Conservation (phyloP, 2,797 vertebrate genomes). For the Cercopithecus petaurista region DNA sequence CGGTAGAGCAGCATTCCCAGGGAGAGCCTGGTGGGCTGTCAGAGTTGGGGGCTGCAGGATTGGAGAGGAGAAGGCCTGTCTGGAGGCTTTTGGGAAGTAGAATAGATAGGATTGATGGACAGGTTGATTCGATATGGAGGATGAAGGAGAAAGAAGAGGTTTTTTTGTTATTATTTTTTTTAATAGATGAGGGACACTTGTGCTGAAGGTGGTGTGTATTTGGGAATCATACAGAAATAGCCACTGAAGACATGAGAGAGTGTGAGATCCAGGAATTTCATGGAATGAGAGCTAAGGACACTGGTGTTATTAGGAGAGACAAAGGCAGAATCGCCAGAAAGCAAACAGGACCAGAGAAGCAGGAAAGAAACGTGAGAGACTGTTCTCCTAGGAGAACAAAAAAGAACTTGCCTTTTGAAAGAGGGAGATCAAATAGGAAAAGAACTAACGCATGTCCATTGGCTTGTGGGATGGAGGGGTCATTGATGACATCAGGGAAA, state of each 20-base stretch:
- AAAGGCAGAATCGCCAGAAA: rapidly evolving
- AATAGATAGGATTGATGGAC: rapidly evolving
- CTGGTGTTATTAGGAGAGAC: rapidly evolving
- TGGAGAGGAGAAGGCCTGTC: rapidly evolving
- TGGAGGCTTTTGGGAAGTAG: background rate
- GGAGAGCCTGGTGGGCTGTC: background rate
- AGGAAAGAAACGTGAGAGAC: rapidly evolving
- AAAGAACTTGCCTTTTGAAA: background rate
- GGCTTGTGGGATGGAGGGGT: too few relatives aligned
- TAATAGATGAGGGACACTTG: background rate
- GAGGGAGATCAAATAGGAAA: background rate
- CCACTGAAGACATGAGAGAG: rapidly evolving
- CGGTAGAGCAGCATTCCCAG: background rate
- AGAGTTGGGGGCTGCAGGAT: rapidly evolving
- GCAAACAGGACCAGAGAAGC: rapidly evolving
- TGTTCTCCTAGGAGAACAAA: rapidly evolving
- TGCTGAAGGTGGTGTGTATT: rapidly evolving
- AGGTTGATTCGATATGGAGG: background rate
- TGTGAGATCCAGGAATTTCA: rapidly evolving
- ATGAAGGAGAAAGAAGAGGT: background rate
- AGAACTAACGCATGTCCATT: rapidly evolving
- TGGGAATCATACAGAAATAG: rapidly evolving
- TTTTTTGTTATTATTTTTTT: too few relatives aligned
- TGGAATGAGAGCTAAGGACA: rapidly evolving
- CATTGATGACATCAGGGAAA: rapidly evolving